A percentile compares a stretch with the other conserved stretches of the same genome.
Evolutionary conservation across 2,113 vertebrate species (phyloP).

Genomic region (Pomatostomus ruficeps): DNA sequence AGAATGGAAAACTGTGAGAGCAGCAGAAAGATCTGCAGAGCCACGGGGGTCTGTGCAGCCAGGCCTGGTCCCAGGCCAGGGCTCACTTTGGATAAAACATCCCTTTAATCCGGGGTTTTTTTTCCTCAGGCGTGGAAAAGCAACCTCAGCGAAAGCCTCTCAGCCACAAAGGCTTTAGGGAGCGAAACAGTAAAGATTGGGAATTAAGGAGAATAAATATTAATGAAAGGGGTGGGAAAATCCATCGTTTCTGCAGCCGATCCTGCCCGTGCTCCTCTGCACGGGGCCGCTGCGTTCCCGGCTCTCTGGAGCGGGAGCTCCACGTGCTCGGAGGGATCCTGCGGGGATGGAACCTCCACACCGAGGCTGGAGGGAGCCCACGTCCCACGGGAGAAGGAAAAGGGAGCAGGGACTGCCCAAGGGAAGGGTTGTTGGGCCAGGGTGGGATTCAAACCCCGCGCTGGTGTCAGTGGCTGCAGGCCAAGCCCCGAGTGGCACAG

Average conservation of each 20-base stretch:
- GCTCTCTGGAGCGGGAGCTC: background rate
- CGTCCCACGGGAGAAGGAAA: accelerated
- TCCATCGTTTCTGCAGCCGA: background rate
- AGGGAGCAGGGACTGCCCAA: background rate
- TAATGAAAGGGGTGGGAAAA: background rate
- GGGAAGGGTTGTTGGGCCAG: accelerated
- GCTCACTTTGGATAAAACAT: background rate
- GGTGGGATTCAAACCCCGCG: accelerated
- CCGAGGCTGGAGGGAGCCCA: background rate
- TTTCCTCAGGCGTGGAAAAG: background rate
- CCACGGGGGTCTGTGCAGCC: background rate
- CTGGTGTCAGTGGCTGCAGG: background rate
- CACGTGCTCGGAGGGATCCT: accelerated
- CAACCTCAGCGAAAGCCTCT: slow-evolving; percentile 2
- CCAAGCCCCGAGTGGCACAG: background rate
- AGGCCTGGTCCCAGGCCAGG: background rate
- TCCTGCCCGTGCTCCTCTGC: background rate
- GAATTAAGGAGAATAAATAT: slow-evolving; percentile 36
- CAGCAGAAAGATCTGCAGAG: background rate
- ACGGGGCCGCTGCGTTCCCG: accelerated
- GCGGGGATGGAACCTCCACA: background rate
- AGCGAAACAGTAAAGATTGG: background rate
- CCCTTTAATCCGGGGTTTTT: background rate
- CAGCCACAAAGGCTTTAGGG: background rate
- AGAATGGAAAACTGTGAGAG: background rate